A percentile compares a stretch with the other conserved stretches of the same genome.
These are phyloP conservation scores for Brachyptera putata DNA, from an alignment of 2,888 invertebrate genomes.

Conservation along the genomic window DNA sequence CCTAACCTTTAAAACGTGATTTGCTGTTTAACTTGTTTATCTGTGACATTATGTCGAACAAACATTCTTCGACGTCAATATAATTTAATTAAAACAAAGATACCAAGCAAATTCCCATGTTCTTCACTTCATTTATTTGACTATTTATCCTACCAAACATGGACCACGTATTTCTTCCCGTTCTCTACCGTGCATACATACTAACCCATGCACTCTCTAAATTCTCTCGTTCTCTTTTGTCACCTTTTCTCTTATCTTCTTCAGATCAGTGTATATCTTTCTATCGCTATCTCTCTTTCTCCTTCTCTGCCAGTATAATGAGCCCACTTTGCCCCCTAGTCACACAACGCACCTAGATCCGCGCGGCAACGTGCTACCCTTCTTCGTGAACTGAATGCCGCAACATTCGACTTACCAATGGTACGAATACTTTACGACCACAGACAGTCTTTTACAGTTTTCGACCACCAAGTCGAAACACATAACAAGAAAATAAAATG, in stretches of 20 bases:
- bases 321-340: constrained; percentile 8
- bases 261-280: constrained; percentile 3
- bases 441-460: too few species aligned
- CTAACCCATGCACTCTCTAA: constrained; percentile 1
- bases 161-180: background rate
- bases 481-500: background rate
- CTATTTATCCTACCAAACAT: constrained; percentile 12
- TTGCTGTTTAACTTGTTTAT: too few species aligned
- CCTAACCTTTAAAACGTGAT: too few species aligned
- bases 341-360: constrained; percentile 15
- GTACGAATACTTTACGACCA: background rate
- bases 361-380: background rate
- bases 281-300: too few species aligned
- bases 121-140: constrained; percentile 12
- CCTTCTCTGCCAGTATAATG: constrained; percentile 6
- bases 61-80: too few species aligned
- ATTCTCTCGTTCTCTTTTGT: constrained; percentile 2
- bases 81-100: too few species aligned
- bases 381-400: constrained; percentile 9
- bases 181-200: background rate
- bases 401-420: background rate
- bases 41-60: too few species aligned
- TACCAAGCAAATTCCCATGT: too few species aligned
- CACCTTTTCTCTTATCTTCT: constrained; percentile 1
- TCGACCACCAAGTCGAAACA: too few species aligned